Conservation (phyloP, 2,113 vertebrate species). For the Indri indri region DNA sequence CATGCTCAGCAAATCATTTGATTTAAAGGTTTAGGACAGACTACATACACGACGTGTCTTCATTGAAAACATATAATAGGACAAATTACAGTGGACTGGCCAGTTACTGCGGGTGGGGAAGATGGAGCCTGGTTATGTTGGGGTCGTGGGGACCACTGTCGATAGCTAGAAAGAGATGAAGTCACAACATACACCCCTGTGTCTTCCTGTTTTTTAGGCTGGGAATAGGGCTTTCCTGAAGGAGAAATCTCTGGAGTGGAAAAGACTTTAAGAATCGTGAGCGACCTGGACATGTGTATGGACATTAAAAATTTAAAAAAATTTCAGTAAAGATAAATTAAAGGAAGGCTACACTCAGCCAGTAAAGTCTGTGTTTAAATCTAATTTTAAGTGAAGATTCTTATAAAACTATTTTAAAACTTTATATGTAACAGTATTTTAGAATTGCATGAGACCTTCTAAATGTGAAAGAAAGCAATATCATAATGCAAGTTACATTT, state of each 20-base stretch:
- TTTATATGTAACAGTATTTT: conserved; percentile 46
- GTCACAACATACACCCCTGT: background rate
- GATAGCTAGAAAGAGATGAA: background rate
- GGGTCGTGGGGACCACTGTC: background rate
- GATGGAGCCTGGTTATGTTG: background rate
- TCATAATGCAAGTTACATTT: conserved; percentile 53
- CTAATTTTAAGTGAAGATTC: conserved; percentile 48
- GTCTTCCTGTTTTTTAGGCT: background rate
- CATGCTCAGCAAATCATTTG: conserved; percentile 76
- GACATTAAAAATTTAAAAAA: background rate
- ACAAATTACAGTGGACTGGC: conserved; percentile 74
- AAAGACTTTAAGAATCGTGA: background rate
- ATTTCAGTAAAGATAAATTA: background rate
- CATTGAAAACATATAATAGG: conserved; percentile 78
- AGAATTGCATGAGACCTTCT: conserved; percentile 39
- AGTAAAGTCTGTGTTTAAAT: background rate
- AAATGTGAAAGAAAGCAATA: conserved; percentile 57
- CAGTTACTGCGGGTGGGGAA: conserved; percentile 39
- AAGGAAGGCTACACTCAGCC: background rate
- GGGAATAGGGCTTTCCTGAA: background rate
- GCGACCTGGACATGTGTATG: background rate
- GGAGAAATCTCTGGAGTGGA: background rate
- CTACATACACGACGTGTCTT: conserved; percentile 65
- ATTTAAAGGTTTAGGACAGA: conserved; percentile 75
- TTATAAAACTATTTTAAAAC: conserved; percentile 49